Percentiles rank a stretch among this genome's conserved stretches.
phyloP scores from a whole-genome alignment of 2,888 invertebrate genomes.

The Leptura quadrifasciata region DNA sequence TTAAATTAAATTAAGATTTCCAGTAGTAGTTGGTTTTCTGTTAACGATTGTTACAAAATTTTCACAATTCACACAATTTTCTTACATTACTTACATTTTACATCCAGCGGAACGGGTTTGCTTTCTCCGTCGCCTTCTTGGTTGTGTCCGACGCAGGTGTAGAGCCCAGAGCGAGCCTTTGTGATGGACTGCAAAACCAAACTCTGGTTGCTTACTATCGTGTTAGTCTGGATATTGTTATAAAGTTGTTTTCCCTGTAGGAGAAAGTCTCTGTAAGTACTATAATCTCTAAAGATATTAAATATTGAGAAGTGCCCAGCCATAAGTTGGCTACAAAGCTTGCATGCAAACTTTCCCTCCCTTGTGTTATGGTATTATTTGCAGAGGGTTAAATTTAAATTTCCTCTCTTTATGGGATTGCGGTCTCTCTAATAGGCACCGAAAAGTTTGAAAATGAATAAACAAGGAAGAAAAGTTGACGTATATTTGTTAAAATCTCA shows the following conservation, averaged over 20 bases:
- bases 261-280: conserved; percentile 19
- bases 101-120: conserved; percentile 88
- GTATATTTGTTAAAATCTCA: too few relatives aligned
- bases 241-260: conserved; percentile 84
- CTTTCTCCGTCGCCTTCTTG: conserved; percentile 92
- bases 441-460: background rate
- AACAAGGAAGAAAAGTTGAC: too few relatives aligned
- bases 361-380: background rate
- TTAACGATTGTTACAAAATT: background rate
- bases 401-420: background rate
- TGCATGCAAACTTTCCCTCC: background rate
- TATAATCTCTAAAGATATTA: background rate
- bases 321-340: background rate
- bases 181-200: conserved; percentile 91
- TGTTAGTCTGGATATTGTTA: conserved; percentile 86
- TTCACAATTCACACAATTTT: too few relatives aligned
- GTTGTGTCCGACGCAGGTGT: conserved; percentile 92
- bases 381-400: background rate
- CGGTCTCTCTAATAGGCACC: background rate
- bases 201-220: conserved; percentile 92
- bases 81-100: conserved; percentile 86
- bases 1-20: too few relatives aligned
- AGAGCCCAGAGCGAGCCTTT: conserved; percentile 85
- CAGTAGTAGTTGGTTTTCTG: background rate
- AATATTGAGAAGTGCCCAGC: conserved; percentile 11